Evolutionary conservation across 2,797 vertebrate species (phyloP), one percentile per base, ranked within the genome.

Genomic region (Phrynocephalus vlangalii): DNA sequence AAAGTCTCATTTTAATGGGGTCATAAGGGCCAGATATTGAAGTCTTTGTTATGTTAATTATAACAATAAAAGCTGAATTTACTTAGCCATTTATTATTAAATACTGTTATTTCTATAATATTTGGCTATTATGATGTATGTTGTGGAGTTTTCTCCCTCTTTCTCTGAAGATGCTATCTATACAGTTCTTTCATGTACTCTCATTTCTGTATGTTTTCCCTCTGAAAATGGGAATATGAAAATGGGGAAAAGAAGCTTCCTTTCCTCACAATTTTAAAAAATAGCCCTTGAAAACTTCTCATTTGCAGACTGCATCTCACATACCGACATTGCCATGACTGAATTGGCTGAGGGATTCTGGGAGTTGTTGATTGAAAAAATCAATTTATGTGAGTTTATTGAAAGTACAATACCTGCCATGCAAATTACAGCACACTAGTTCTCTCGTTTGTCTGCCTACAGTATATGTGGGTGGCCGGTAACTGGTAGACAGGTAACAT

Each of bases 1-100:
- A 85, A 88, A 90, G 83, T 86, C 83, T 67, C 83, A 73, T 83
- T 90, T 63, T 44, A 0, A 44, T 0, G 88, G 20, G 0, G 4
- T 63, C 81, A 91, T 50, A 30, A 84, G 50, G 79, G 85, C 87
- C 66, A 81, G 60, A 72, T 85, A 88, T 80, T 82, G 66, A 63
- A 79, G 3, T 52, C 60, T 0, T 79, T 84, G 71, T 48, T 68
- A 78, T 68, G 33, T 81, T 79, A 66, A 83, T 84, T 81, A 86
- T 71, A 78, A 68, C 52, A 56, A 87, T 67, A 86, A 71, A 88
- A 80, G 66, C 50, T 2, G 0, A 44, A 44, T 67, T 91, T 78
- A 86, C 33, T 0, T 0, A 3, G 77, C 83, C 78, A 86, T 77
- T 82, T 87, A 52, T 83, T 30, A 0, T 1, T 1, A 78, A 76